Evolutionary conservation across 2,888 invertebrate species (phyloP).

Genomic region (Allolobophora icterica): DNA sequence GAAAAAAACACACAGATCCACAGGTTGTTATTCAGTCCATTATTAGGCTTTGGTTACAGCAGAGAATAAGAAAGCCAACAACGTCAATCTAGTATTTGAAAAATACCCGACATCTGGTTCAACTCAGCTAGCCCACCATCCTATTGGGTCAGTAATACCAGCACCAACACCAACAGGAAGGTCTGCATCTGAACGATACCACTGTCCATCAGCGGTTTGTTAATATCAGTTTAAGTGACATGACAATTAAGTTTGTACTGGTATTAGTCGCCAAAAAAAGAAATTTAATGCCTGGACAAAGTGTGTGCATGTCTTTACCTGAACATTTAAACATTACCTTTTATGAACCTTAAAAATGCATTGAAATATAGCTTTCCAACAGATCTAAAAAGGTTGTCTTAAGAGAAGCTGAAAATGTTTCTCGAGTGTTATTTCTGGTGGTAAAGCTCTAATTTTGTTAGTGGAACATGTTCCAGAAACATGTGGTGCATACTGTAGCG

Average conservation of each 20-base stretch:
- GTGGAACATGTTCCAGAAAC: neutral
- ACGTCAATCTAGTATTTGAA: too few relatives aligned
- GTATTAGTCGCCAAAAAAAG: neutral
- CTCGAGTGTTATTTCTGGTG: neutral
- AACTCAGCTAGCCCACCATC: too few relatives aligned
- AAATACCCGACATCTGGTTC: too few relatives aligned
- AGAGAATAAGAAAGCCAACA: too few relatives aligned
- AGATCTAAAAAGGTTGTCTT: neutral
- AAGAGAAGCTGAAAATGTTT: neutral
- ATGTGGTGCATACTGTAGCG: slow-evolving; percentile 53
- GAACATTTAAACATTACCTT: neutral
- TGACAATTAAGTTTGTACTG: too few relatives aligned
- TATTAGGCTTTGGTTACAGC: too few relatives aligned
- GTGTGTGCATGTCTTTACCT: neutral
- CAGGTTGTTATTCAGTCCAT: neutral
- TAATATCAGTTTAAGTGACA: too few relatives aligned
- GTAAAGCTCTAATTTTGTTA: neutral
- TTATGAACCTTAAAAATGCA: neutral
- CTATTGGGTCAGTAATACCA: too few relatives aligned
- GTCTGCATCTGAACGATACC: too few relatives aligned
- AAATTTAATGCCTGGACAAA: neutral
- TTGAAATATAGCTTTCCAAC: neutral
- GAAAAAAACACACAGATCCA: neutral
- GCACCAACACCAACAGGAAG: too few relatives aligned
- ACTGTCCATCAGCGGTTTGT: too few relatives aligned